A percentile compares a stretch with the other conserved stretches of the same genome.
phyloP scores from a whole-genome alignment of 2,797 vertebrate species.

The Loriculus beryllinus region DNA sequence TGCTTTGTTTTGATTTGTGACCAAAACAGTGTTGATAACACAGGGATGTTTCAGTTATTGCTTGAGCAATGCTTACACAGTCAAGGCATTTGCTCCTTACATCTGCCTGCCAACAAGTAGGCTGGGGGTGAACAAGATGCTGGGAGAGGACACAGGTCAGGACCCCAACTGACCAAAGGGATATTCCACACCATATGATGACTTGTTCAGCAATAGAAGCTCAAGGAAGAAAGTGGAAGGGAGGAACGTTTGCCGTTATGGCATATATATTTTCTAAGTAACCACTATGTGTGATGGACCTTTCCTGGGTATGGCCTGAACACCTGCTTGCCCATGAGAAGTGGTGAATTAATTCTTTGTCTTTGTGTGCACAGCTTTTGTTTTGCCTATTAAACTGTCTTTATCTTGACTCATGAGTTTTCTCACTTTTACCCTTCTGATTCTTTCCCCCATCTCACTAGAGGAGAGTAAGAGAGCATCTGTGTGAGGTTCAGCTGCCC shows the following conservation, averaged over 20 bases:
- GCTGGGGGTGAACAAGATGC: accelerated
- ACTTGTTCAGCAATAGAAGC: not conserved
- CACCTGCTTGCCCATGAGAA: not conserved
- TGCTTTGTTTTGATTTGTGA: not conserved
- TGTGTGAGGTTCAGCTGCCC: not conserved
- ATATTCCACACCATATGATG: not conserved
- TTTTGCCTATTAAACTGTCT: not conserved
- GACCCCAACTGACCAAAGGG: accelerated
- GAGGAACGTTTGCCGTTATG: accelerated
- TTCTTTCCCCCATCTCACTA: not conserved
- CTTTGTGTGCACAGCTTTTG: not conserved
- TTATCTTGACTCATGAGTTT: not conserved
- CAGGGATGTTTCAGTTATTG: not conserved
- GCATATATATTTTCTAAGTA: not conserved
- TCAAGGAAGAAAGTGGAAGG: not conserved
- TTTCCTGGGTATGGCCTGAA: not conserved
- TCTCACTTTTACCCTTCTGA: not conserved
- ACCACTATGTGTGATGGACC: accelerated
- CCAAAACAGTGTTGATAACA: not conserved
- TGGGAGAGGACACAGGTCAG: not conserved
- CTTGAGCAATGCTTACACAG: not conserved
- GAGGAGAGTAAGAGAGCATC: accelerated
- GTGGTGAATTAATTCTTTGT: not conserved
- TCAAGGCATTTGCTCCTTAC: not conserved
- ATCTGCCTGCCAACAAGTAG: accelerated